Evolutionary conservation across 2,888 invertebrate species (phyloP), one percentile per base, ranked within the genome.

Genomic region (Zaprionus lineosus): DNA sequence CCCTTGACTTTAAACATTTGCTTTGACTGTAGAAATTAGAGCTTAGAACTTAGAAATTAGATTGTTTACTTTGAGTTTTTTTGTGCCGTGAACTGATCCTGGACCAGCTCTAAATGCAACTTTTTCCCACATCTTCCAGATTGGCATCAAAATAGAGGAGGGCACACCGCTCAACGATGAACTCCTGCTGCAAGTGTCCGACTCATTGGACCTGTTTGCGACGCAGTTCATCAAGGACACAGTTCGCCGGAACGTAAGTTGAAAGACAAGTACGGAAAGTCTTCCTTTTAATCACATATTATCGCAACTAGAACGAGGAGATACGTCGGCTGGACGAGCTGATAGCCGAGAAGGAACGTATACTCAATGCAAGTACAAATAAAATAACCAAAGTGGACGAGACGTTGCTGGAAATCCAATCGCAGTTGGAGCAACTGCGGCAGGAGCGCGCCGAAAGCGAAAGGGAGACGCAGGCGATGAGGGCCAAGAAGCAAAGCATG

Each of bases 331-430:
- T 95, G 47, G 95, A 95, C 86, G 92, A 92, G 1, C 93, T 95
- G 89, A 89, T 95, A 2, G 92, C 75, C 0, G 88, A 88, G 37
- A 90, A 90, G 51, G 90, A 90, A 58, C 84, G 76, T 92, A 85
- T 92, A 90, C 51, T 93, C 92, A 79, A 93, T 92, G 75, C 92
- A 91, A 84, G 92, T 92, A 34, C 92, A 92, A 92, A 91, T 43
- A 93, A 93, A 88, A 93, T 95, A 53, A 93, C 94, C 82, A 91
- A 92, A 73, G 91, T 95, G 76, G 94, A 95, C 82, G 93, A 93
- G 15, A 93, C 93, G 84, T 91, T 95, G 62, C 91, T 93, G 41
- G 91, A 93, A 51, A 91, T 95, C 36, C 92, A 92, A 26, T 92
- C 93, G 14, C 92, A 94, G 62, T 50, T 90, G 83, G 93, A 94